Conservation (phyloP, 2,113 vertebrate species). For the Cyprinodon variegatus region DNA sequence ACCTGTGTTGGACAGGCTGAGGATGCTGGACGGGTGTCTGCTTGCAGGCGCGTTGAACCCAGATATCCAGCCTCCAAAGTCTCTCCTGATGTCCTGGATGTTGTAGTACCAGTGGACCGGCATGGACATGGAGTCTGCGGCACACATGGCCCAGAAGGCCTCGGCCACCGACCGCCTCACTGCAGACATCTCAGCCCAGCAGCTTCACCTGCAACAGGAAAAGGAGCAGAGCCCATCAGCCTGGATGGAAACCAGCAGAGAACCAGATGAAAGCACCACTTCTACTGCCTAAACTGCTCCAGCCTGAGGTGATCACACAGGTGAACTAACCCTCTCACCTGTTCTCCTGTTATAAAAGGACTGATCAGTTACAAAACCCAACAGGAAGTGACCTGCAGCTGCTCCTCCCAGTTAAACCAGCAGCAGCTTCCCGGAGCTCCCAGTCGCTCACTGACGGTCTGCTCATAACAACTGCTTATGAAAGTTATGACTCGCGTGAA, state of each 20-base stretch:
- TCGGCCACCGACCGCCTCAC: conserved; percentile 38
- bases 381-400: conserved; percentile 27
- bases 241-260: too few species aligned
- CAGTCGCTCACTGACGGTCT: neutral
- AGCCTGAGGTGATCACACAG: neutral
- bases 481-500: neutral
- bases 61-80: conserved; percentile 71
- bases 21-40: conserved; percentile 74
- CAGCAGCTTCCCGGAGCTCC: neutral
- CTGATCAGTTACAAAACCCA: conserved; percentile 38
- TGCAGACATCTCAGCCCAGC: conserved; percentile 31
- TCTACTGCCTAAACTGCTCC: too few species aligned
- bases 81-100: conserved; percentile 63
- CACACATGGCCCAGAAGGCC: conserved; percentile 73
- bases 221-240: neutral
- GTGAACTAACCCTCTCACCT: conserved; percentile 12
- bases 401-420: neutral
- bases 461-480: neutral
- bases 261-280: too few species aligned
- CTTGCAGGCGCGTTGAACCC: conserved; percentile 39
- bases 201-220: neutral
- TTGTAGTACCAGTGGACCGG: conserved; percentile 79
- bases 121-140: conserved; percentile 73
- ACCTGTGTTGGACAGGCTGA: conserved; percentile 75
- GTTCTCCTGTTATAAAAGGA: conserved; percentile 19